These are phyloP conservation scores for Rhincodon typus DNA, from an alignment of 2,797 vertebrate genomes.

Conservation along the genomic window DNA sequence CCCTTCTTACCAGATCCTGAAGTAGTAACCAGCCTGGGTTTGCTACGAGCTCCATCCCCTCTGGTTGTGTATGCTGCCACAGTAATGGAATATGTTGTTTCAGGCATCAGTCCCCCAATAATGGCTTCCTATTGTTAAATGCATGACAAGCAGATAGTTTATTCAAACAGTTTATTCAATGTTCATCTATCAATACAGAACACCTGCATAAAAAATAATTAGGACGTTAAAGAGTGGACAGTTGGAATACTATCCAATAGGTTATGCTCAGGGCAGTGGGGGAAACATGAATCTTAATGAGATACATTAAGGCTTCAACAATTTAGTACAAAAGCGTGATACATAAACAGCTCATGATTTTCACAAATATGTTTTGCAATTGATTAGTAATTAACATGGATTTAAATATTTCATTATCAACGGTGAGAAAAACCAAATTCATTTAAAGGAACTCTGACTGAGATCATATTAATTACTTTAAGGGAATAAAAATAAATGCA, in stretches of 20 bases:
- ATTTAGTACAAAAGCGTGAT: not conserved
- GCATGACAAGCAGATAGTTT: constrained; percentile 34
- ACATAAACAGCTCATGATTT: not conserved
- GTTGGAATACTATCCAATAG: not conserved
- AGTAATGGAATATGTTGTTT: constrained; percentile 86
- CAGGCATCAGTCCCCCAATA: constrained; percentile 77
- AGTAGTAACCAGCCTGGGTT: constrained; percentile 79
- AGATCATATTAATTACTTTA: not conserved
- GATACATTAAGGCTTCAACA: not conserved
- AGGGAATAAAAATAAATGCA: not conserved
- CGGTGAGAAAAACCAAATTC: not conserved
- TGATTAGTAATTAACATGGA: not conserved
- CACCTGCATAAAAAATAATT: not conserved
- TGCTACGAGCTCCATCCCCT: constrained; percentile 89
- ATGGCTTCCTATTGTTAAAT: constrained; percentile 67
- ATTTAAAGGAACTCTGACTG: not conserved
- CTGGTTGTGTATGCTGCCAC: constrained; percentile 89
- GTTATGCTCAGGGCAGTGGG: not conserved
- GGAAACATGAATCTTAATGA: not conserved
- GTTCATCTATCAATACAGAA: not conserved
- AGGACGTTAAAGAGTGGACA: not conserved
- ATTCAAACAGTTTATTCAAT: not conserved
- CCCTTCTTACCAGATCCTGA: constrained; percentile 78
- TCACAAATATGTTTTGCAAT: not conserved
- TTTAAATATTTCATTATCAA: not conserved